Percentiles rank a stretch among this genome's conserved stretches.
Evolutionary conservation across 1,140 invertebrate species (phyloP).

Genomic region (Vanessa atalanta): DNA sequence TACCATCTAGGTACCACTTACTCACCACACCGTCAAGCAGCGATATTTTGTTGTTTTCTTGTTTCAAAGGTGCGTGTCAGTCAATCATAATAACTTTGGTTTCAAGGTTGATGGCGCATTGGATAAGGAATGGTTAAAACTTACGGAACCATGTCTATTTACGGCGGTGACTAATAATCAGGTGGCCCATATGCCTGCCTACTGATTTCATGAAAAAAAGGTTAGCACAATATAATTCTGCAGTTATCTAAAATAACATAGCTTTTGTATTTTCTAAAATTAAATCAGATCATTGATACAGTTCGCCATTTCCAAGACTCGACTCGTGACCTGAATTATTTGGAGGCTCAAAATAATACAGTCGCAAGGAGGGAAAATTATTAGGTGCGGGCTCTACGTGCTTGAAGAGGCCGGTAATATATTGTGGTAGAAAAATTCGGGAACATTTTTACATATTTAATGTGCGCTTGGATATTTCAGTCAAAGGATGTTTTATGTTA

Average conservation of each 20-base stretch:
- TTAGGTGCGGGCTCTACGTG: conserved; percentile 6
- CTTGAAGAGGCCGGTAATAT: conserved; percentile 3
- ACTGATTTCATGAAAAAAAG: too few relatives aligned
- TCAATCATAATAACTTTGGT: too few relatives aligned
- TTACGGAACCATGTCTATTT: too few relatives aligned
- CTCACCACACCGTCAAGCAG: too few relatives aligned
- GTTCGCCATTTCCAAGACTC: not conserved
- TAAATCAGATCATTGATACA: conserved; percentile 5
- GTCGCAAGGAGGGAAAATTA: not conserved
- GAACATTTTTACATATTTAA: conserved; percentile 8
- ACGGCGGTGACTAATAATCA: too few relatives aligned
- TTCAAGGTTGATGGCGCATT: too few relatives aligned
- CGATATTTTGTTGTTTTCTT: too few relatives aligned
- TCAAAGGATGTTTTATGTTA: not conserved
- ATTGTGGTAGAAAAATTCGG: not conserved
- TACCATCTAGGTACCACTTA: too few relatives aligned
- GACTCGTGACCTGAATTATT: conserved; percentile 10
- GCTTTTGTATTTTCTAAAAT: not conserved
- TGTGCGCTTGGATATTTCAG: not conserved
- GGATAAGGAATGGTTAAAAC: too few relatives aligned
- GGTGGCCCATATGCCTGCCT: too few relatives aligned
- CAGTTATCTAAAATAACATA: not conserved
- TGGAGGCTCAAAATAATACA: conserved; percentile 2
- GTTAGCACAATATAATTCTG: too few relatives aligned
- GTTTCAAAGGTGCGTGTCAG: too few relatives aligned